Evolutionary conservation across 35 echinoderm and acorn worm species (phyloP).

Genomic region (Apostichopus californicus): DNA sequence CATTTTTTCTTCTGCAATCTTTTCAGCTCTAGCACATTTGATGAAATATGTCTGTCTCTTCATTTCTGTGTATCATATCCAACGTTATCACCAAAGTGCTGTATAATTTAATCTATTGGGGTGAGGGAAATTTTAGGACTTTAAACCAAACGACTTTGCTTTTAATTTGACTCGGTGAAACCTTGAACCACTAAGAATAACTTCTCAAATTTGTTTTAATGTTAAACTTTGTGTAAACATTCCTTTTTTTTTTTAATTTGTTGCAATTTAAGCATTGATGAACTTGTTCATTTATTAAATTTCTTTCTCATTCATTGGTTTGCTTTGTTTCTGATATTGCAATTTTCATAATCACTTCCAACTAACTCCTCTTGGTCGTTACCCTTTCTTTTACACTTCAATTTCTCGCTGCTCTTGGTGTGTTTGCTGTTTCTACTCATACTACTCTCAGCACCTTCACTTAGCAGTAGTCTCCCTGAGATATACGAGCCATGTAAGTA

Average conservation of each 20-base stretch:
- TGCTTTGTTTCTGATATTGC: neutral
- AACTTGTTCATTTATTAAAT: neutral
- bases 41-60: too few relatives aligned
- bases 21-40: too few relatives aligned
- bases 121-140: too few relatives aligned
- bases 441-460: neutral
- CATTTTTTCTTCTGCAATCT: too few relatives aligned
- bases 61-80: too few relatives aligned
- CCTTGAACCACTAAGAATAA: too few relatives aligned
- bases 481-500: constrained; percentile 5
- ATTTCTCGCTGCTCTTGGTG: neutral
- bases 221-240: neutral
- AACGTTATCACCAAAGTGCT: too few relatives aligned
- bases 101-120: too few relatives aligned
- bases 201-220: too few relatives aligned
- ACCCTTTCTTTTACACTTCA: neutral
- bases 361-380: neutral
- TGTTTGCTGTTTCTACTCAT: neutral
- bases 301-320: neutral
- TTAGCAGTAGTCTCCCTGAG: neutral
- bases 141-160: too few relatives aligned
- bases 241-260: neutral
- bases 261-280: neutral
- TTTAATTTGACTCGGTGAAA: too few relatives aligned
- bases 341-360: neutral